These are phyloP conservation scores for Vanessa cardui DNA, from an alignment of 2,888 invertebrate species.

Conservation along the genomic window DNA sequence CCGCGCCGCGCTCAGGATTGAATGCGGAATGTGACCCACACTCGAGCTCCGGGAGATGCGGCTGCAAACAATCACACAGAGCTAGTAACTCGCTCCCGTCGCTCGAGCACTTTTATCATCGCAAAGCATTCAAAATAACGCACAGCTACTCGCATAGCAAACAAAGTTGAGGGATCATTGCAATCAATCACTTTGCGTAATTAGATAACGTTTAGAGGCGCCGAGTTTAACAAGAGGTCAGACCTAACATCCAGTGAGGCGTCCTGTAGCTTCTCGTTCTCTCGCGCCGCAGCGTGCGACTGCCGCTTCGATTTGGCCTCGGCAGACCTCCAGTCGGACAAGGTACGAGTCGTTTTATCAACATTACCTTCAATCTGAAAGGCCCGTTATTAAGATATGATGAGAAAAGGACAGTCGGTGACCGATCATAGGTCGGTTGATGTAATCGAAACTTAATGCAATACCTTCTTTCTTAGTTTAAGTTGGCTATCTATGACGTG, in stretches of 20 bases:
- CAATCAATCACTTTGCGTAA: slow-evolving; percentile 42
- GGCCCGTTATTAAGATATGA: neutral
- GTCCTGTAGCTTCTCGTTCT: slow-evolving; percentile 96
- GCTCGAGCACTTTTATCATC: slow-evolving; percentile 19
- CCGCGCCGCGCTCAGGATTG: slow-evolving; percentile 73
- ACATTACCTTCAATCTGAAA: slow-evolving; percentile 88
- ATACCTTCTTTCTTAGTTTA: slow-evolving; percentile 87
- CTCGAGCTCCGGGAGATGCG: slow-evolving; percentile 81
- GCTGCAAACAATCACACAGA: slow-evolving; percentile 53
- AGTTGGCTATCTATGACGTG: slow-evolving; percentile 87
- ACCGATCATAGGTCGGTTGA: neutral
- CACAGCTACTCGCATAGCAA: slow-evolving; percentile 51
- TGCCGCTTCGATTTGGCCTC: slow-evolving; percentile 95
- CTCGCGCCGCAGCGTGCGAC: slow-evolving; percentile 92
- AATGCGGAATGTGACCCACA: slow-evolving; percentile 82
- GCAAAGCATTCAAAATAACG: slow-evolving; percentile 44
- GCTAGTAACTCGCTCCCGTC: neutral
- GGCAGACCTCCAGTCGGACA: slow-evolving; percentile 92
- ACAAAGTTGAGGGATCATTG: slow-evolving; percentile 66
- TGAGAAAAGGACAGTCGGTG: neutral
- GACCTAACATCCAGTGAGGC: slow-evolving; percentile 79
- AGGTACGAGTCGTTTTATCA: slow-evolving; percentile 91
- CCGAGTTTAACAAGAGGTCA: slow-evolving; percentile 52
- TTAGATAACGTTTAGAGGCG: slow-evolving; percentile 45
- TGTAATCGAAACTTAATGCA: neutral